Conservation (phyloP, 1,140 invertebrate species). For the Camponotus floridanus region DNA sequence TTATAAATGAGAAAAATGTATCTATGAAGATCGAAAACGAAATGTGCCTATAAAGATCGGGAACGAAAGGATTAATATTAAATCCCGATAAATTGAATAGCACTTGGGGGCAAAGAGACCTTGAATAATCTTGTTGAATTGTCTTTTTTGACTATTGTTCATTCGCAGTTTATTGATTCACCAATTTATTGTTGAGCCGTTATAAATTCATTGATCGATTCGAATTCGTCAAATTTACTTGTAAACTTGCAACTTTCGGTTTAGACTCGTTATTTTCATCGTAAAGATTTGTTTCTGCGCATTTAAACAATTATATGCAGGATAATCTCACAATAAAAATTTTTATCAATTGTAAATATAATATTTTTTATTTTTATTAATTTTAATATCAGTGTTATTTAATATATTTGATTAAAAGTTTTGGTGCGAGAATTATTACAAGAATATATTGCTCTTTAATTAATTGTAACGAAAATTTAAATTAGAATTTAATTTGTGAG, state of each 20-base stretch:
- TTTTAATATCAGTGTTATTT: conserved; percentile 12
- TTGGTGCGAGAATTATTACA: background rate
- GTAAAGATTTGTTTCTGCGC: background rate
- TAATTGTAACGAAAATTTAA: background rate
- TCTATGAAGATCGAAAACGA: too few species aligned
- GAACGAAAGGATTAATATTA: conserved; percentile 26
- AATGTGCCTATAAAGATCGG: background rate
- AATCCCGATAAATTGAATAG: conserved; percentile 25
- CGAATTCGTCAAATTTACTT: conserved; percentile 6
- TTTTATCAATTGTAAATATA: conserved; percentile 2
- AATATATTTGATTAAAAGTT: background rate
- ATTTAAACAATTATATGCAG: background rate
- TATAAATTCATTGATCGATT: background rate
- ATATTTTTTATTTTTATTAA: background rate
- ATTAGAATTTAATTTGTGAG: background rate
- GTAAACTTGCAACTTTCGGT: background rate
- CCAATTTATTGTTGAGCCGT: conserved; percentile 7
- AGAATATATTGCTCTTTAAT: background rate
- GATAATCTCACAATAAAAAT: conserved; percentile 6
- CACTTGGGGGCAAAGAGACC: background rate
- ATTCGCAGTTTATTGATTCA: conserved; percentile 43
- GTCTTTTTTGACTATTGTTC: background rate
- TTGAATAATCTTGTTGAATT: conserved; percentile 19
- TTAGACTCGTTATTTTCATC: background rate
- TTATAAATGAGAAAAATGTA: background rate